Conservation (phyloP, 2,797 vertebrate species). For the Rhyacichthys aspro region DNA sequence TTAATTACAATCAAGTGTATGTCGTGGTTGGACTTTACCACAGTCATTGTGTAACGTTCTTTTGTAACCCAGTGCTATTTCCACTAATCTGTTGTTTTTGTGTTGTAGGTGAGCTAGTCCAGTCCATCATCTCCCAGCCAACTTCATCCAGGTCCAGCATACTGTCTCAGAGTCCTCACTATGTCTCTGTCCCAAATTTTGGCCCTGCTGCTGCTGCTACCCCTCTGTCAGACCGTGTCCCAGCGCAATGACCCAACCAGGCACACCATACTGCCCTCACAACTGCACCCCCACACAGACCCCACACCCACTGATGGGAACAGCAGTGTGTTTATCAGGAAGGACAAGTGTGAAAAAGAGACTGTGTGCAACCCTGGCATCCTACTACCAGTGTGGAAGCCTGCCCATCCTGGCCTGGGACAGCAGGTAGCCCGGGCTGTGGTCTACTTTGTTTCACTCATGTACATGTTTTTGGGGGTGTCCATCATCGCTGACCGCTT, state of each 20-base stretch:
- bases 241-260: constrained; percentile 32
- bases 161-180: background rate
- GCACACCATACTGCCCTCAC: constrained; percentile 30
- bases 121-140: background rate
- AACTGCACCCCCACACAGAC: constrained; percentile 34
- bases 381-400: constrained; percentile 86
- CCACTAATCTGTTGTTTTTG: background rate
- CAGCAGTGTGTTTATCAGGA: fast-evolving
- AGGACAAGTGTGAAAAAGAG: constrained; percentile 49
- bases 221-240: constrained; percentile 65
- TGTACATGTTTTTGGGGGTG: constrained; percentile 94
- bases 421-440: constrained; percentile 86
- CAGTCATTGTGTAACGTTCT: too few relatives aligned
- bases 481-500: constrained; percentile 95
- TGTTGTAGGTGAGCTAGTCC: constrained; percentile 1
- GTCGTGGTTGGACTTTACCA: too few relatives aligned
- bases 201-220: constrained; percentile 43
- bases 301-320: constrained; percentile 34
- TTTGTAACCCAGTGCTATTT: background rate
- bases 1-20: too few relatives aligned
- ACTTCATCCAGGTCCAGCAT: background rate
- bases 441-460: constrained; percentile 91
- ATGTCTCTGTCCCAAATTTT: constrained; percentile 50
- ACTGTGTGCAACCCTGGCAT: constrained; percentile 80
- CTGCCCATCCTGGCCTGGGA: constrained; percentile 73